phyloP scores from a whole-genome alignment of 2,888 invertebrate species.

The Invenusta paracnida region DNA sequence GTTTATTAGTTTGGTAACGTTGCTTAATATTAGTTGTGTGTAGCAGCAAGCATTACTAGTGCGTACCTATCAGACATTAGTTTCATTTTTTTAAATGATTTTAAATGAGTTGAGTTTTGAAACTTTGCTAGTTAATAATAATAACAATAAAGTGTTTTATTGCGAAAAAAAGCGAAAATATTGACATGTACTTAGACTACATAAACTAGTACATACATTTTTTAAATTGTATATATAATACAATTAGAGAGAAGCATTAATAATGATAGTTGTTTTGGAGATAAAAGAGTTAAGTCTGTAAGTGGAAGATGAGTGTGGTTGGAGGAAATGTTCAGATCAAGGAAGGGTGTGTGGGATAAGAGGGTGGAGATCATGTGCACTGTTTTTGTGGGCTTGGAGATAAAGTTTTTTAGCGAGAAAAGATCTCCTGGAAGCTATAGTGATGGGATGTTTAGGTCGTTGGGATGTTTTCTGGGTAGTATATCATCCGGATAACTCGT shows the following conservation, averaged over 20 bases:
- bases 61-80: no score
- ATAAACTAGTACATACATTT: background rate
- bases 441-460: slow-evolving; percentile 21
- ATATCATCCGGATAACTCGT: slow-evolving; percentile 4
- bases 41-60: no score
- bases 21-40: no score
- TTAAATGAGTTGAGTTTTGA: no score
- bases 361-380: slow-evolving; percentile 10
- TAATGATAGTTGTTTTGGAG: slow-evolving; percentile 18
- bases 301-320: slow-evolving; percentile 21
- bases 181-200: background rate
- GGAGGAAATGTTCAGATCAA: slow-evolving; percentile 1
- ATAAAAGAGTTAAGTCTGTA: slow-evolving; percentile 13
- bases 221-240: background rate
- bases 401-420: slow-evolving; percentile 26
- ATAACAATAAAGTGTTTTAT: background rate
- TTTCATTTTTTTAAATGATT: no score
- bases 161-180: background rate
- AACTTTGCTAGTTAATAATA: no score
- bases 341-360: slow-evolving; percentile 6
- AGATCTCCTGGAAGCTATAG: slow-evolving; percentile 25
- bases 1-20: no score
- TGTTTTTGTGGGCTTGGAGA: slow-evolving; percentile 5
- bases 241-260: slow-evolving; percentile 24
- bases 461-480: slow-evolving; percentile 25